A percentile compares a stretch with the other conserved stretches of the same genome.
phyloP scores from a whole-genome alignment of 2,113 vertebrate species.

The Neotoma lepida region DNA sequence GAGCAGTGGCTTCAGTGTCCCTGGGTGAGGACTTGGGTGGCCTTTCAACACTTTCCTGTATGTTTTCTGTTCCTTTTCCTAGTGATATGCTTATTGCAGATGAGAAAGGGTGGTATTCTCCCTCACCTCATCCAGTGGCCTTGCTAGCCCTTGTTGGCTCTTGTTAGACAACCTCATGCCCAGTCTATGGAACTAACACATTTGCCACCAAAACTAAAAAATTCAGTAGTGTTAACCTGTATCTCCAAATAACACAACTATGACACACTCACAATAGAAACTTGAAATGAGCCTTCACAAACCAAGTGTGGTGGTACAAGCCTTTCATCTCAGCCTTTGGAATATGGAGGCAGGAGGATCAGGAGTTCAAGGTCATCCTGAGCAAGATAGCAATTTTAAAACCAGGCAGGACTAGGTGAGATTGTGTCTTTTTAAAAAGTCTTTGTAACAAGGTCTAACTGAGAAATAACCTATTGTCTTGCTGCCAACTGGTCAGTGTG shows the following conservation, averaged over 20 bases:
- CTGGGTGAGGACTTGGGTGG: not conserved
- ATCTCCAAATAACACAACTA: slow-evolving; percentile 78
- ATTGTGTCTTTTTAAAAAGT: not conserved
- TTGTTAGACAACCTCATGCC: slow-evolving; percentile 62
- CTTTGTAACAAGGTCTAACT: slow-evolving; percentile 65
- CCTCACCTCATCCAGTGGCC: not conserved
- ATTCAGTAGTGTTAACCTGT: slow-evolving; percentile 79
- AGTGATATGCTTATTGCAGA: not conserved
- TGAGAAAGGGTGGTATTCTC: not conserved
- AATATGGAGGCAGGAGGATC: not conserved
- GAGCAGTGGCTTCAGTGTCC: not conserved
- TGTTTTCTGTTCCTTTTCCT: not conserved
- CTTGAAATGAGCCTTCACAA: slow-evolving; percentile 43
- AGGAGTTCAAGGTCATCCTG: not conserved
- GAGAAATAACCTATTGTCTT: slow-evolving; percentile 80
- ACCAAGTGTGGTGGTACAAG: not conserved
- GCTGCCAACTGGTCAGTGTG: slow-evolving; percentile 82
- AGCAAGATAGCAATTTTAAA: not conserved
- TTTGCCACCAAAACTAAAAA: slow-evolving; percentile 72
- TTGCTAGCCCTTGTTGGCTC: not conserved
- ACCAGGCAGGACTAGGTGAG: not conserved
- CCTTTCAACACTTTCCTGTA: not conserved
- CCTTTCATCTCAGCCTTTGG: not conserved
- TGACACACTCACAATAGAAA: slow-evolving; percentile 77
- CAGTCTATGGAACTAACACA: not conserved